Percentiles rank a stretch among this genome's conserved stretches.
These are phyloP conservation scores for Setophaga kirtlandii DNA, from an alignment of 2,113 vertebrate genomes.

Conservation along the genomic window DNA sequence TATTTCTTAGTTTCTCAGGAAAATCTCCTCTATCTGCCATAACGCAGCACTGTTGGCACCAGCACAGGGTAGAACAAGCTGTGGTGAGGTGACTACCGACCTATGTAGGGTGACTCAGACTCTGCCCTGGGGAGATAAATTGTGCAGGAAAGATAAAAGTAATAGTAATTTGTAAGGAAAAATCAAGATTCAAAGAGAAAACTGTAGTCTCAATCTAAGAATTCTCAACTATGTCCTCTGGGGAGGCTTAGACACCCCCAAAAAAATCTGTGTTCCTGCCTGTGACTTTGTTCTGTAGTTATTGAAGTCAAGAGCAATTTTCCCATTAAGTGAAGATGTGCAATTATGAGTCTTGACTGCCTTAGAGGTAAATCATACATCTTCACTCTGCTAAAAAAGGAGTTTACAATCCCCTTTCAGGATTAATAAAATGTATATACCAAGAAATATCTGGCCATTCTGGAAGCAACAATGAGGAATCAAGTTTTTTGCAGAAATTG, in stretches of 20 bases:
- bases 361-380: constrained; percentile 1
- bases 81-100: neutral
- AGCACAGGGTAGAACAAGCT: neutral
- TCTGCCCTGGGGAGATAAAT: neutral
- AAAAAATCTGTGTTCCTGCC: neutral
- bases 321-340: neutral
- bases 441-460: neutral
- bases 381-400: constrained; percentile 4
- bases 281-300: neutral
- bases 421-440: neutral
- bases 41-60: neutral
- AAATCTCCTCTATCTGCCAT: neutral
- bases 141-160: neutral
- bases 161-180: neutral
- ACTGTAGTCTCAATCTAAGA: neutral
- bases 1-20: constrained; percentile 25
- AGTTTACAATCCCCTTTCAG: neutral
- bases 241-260: neutral
- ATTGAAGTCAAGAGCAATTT: constrained; percentile 17
- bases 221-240: neutral
- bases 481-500: neutral
- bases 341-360: neutral
- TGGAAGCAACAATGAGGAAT: neutral
- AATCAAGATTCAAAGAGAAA: neutral
- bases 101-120: neutral